Evolutionary conservation across 1,140 invertebrate genomes (phyloP).

Genomic region (Himalopsyche phryganea): DNA sequence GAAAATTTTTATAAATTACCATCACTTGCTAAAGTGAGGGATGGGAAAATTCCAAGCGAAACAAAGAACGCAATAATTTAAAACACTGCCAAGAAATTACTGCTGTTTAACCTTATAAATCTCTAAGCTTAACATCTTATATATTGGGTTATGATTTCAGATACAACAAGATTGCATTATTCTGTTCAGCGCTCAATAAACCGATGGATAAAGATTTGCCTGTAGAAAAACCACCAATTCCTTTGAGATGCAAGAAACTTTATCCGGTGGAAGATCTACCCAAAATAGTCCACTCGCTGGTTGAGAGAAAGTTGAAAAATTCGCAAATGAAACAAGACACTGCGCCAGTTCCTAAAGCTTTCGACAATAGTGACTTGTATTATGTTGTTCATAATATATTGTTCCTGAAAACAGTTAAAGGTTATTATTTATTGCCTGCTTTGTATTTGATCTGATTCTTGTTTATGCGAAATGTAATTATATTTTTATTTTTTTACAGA

Average conservation of each 20-base stretch:
- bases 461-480: no score
- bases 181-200: slow-evolving; percentile 63
- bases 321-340: slow-evolving; percentile 35
- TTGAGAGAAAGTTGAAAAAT: slow-evolving; percentile 43
- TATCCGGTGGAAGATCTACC: slow-evolving; percentile 49
- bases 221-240: slow-evolving; percentile 43
- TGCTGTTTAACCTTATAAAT: no score
- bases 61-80: no score
- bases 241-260: slow-evolving; percentile 63
- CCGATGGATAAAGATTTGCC: slow-evolving; percentile 37
- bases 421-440: slow-evolving; percentile 27
- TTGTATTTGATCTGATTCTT: no score
- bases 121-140: no score
- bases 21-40: no score
- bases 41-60: no score
- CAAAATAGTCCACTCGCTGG: slow-evolving; percentile 40
- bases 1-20: no score
- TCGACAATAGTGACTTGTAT: slow-evolving; percentile 41
- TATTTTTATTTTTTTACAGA: slow-evolving; percentile 40
- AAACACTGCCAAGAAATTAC: no score
- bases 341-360: slow-evolving; percentile 41
- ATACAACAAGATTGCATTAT: slow-evolving; percentile 44
- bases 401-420: slow-evolving; percentile 48
- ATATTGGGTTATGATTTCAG: slow-evolving; percentile 38
- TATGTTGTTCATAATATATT: slow-evolving; percentile 44